phyloP scores from a whole-genome alignment of 2,113 vertebrate species.

The Bettongia penicillata region DNA sequence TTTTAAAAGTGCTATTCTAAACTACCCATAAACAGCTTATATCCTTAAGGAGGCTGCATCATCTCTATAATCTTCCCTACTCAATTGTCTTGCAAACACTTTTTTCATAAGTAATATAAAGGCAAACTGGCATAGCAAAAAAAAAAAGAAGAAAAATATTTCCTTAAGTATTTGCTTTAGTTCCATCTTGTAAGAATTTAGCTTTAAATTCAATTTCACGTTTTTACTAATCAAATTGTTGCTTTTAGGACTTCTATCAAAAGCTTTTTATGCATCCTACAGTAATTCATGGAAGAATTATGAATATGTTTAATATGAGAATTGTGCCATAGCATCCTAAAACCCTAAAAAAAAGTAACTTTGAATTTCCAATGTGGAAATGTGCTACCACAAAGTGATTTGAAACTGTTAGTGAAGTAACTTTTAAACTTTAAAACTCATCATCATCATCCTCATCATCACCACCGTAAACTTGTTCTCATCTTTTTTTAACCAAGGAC shows the following conservation, averaged over 20 bases:
- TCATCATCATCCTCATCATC: not conserved
- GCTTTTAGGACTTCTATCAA: not conserved
- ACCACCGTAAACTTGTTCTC: not conserved
- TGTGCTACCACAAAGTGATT: not conserved
- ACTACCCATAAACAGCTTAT: not conserved
- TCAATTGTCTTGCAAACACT: not conserved
- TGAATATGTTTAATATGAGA: not conserved
- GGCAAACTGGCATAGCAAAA: not conserved
- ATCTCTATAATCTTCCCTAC: not conserved
- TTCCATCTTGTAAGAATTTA: not conserved
- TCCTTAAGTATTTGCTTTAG: not conserved
- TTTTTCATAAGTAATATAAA: not conserved
- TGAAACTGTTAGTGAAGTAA: not conserved
- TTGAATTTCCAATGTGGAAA: not conserved
- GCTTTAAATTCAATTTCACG: not conserved
- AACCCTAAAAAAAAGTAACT: not conserved
- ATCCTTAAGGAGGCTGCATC: not conserved
- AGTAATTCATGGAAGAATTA: not conserved
- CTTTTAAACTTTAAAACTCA: not conserved
- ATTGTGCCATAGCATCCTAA: not conserved
- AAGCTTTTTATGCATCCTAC: not conserved
- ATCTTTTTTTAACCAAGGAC: not conserved
- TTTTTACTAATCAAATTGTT: not conserved
- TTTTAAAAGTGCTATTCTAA: not conserved
- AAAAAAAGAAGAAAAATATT: not conserved